Evolutionary conservation across 92 coral and sea anemone genomes (phyloP), one percentile per base, ranked within the genome.

Genomic region (Epizoanthus stellaris): DNA sequence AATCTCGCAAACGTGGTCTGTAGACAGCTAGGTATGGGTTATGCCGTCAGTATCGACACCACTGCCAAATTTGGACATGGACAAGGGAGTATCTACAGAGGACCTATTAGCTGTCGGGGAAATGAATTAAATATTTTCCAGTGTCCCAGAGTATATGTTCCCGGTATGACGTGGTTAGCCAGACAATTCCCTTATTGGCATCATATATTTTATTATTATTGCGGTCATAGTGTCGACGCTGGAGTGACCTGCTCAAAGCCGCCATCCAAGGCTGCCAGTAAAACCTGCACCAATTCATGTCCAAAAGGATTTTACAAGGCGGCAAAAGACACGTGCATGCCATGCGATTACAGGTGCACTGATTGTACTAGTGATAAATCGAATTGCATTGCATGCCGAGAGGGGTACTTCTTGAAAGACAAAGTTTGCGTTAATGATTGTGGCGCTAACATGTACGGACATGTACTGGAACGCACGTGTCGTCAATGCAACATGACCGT

Each of bases 1-100:
- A 84, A 86, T 39, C 92, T 92, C 67, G 98, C 98, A 0, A 72
- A 91, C 53, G 98, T 94, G 13, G 79, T 94, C 1, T 94, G 98
- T 69, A 89, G 95, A 15, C 93, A 94, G 85, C 74, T 94, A 12
- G 92, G 90, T 7, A 67, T 94, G 89, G 98, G 98, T 9, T 70
- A 88, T n/a, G 95, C 98, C 9, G 65, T 92, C 21, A 92, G 85
- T 54, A 90, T 90, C 16, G 91, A 84, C 65, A 85, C 84, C 16
- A 68, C 66, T 5, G 86, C 93, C 3, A 84, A 72, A 0, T 92
- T 80, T 80, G 95, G 98, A 7, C 80, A 52, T 3, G 98, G 98
- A 19, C 45, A 59, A 16, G 92, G 93, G 23, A 74, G 89, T 7
- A 87, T 94, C n/a, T 85, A 88, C 89, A 88, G 94, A 92, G 59